Base-by-base conservation (phyloP, 2,113 vertebrate genomes). In the Varanus salvator region DNA sequence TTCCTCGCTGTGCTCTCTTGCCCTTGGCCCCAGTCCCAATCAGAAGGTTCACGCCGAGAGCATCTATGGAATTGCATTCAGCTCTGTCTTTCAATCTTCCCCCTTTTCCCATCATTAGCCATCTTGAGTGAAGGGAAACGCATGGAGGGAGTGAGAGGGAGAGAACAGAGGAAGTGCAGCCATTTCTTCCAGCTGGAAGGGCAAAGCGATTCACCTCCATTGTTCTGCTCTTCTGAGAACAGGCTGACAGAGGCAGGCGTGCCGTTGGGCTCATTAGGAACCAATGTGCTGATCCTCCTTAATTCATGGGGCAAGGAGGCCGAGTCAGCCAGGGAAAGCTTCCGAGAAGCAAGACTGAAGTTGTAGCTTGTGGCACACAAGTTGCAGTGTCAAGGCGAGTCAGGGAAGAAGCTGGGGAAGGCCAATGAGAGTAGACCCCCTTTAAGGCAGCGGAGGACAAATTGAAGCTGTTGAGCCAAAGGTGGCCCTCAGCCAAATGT, bases 251-350 rank as follows among this genome's bases (percentile, higher is more conserved):
- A 0, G 44, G 11, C 75, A 38, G 1, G 12, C 48, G 89, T 3
- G 0, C 89, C 57, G 8, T 78, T 66, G 80, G 52, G 2, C 83
- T 90, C 31, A 3, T 77, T 76, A 84, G 34, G 78, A 34, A 50
- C 71, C 78, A 2, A 21, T 50, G 44, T 38, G 50, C 75, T 87
- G 64, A 69, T 86, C 69, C 52, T 84, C 29, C 68, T 91, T 87
- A 48, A 89, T 44, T 90, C 48, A 78, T 17, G 90, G 48, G 25
- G 29, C 90, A 80, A 60, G 15, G 74, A 54, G 74, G 89, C 86
- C 21, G 1, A 71, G 48, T 84, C 66, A 44, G 38, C 48, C 6
- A 21, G 6, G 44, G 34, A 54, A 85, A 0, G 60, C 76, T 89
- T 75, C 81, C 57, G 38, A 69, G 71, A 25, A 88, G 50, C 12